Evolutionary conservation across 2,113 vertebrate genomes (phyloP), one percentile per base, ranked within the genome.

Genomic region (Recurvirostra avosetta): DNA sequence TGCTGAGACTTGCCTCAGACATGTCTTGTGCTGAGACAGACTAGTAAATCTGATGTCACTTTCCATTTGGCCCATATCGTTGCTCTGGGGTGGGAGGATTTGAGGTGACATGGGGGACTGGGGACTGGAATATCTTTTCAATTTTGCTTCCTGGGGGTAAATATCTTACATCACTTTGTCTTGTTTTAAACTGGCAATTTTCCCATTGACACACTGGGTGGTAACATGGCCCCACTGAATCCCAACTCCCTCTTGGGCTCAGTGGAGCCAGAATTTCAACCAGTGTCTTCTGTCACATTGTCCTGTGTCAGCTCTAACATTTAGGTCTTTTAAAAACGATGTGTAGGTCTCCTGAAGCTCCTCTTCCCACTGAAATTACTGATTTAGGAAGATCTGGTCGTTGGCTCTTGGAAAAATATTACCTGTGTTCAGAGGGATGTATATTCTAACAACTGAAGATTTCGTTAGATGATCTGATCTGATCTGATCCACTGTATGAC

Each of bases 401-500:
- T 90, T 40, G 23, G 34, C 17, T 82, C 45, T 47, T n/a, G 50
- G n/a, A 70, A 86, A 84, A 63, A 53, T 38, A 43, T 34, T 82
- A 26, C 40, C 50, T 90, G 20, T 40, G 19, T 85, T 79, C 53
- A 66, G 43, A 78, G 11, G 13, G 83, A 40, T 59, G 68, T 63
- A 56, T 16, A 86, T 86, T 76, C 49, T 55, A 70, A 36, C 8
- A 12, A 49, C 50, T 62, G 55, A 83, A 58, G 68, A 36, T 80
- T 90, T 92, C 0, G 0, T 86, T 79, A 73, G 36, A 66, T 62
- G 80, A 75, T 94, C 77, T 49, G n/a, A 49, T 94, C 77, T 49
- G n/a, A 49, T 92, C 55, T 94, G 80, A 95, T 91, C 77, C 93
- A 52, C 70, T 13, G 6, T 36, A 72, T 97, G 91, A 96, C 87